Evolutionary conservation across 2,797 vertebrate genomes (phyloP).

Genomic region (Petrocephalus schoutedeni): DNA sequence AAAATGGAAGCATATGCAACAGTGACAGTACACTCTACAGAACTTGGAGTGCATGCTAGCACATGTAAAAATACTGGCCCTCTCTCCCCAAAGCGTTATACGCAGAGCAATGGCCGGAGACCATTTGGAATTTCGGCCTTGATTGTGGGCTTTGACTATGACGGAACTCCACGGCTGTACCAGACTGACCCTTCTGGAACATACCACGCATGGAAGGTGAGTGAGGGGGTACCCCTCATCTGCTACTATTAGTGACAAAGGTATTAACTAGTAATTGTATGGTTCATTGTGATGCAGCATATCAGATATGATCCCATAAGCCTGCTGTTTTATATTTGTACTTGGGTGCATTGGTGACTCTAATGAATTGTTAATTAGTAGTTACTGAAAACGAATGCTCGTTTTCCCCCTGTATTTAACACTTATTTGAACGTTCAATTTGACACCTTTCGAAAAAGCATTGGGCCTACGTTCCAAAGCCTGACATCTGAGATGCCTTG

Average conservation of each 20-base stretch:
- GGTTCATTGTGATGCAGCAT: not conserved
- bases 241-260: not conserved
- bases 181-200: conserved; percentile 77
- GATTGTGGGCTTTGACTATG: conserved; percentile 77
- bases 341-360: not conserved
- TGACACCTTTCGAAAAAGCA: not conserved
- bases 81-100: conserved; percentile 57
- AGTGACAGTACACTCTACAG: not conserved
- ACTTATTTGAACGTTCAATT: not conserved
- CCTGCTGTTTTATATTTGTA: not conserved
- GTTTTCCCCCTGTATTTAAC: not conserved
- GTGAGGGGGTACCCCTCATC: not conserved
- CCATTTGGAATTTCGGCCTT: conserved; percentile 76
- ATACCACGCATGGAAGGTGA: conserved; percentile 79
- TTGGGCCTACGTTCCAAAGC: not conserved
- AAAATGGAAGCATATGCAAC: not conserved
- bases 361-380: not conserved
- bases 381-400: not conserved
- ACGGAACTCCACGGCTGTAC: conserved; percentile 71
- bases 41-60: not conserved
- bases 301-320: not conserved
- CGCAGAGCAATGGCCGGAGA: conserved; percentile 73
- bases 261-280: not conserved
- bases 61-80: not conserved
- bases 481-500: not conserved